Conservation (phyloP, 1,140 invertebrate species). For the Anoplolepis gracilipes region DNA sequence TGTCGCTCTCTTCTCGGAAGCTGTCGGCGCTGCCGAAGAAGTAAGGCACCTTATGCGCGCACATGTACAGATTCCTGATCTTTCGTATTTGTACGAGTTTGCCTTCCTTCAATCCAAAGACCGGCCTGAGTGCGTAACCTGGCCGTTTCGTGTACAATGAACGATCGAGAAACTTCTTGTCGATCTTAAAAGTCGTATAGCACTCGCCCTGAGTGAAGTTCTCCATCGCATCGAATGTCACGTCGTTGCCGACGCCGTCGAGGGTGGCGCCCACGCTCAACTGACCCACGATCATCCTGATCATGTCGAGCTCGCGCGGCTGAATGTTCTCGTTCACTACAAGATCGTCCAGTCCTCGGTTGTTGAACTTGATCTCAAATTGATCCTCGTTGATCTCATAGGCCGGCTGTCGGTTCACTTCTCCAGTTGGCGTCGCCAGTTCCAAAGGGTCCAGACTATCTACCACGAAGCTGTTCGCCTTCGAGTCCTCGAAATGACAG, state of each 20-base stretch:
- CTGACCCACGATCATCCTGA: slow-evolving; percentile 62
- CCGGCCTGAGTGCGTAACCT: slow-evolving; percentile 20
- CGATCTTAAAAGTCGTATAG: slow-evolving; percentile 37
- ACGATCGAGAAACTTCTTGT: not conserved
- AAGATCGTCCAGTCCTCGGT: slow-evolving; percentile 47
- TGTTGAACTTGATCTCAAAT: slow-evolving; percentile 74
- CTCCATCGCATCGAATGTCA: slow-evolving; percentile 45
- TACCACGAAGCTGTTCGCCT: slow-evolving; percentile 61
- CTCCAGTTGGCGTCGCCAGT: not conserved
- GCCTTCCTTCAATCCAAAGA: slow-evolving; percentile 28
- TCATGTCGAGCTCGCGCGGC: slow-evolving; percentile 68
- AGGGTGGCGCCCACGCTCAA: slow-evolving; percentile 53
- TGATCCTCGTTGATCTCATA: slow-evolving; percentile 63
- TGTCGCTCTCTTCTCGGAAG: slow-evolving; percentile 31
- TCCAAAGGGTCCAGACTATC: slow-evolving; percentile 28
- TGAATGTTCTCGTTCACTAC: slow-evolving; percentile 66
- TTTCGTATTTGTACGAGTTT: slow-evolving; percentile 51
- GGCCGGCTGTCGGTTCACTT: slow-evolving; percentile 37
- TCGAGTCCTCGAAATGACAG: slow-evolving; percentile 70
- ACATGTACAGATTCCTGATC: slow-evolving; percentile 54
- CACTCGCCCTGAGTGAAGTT: slow-evolving; percentile 66
- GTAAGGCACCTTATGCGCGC: slow-evolving; percentile 63
- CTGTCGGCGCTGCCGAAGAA: slow-evolving; percentile 58
- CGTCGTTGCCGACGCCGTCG: not conserved
- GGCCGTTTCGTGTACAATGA: not conserved